Evolutionary conservation across 2,888 invertebrate species (phyloP).

Genomic region (Drepanosiphum platanoidis): DNA sequence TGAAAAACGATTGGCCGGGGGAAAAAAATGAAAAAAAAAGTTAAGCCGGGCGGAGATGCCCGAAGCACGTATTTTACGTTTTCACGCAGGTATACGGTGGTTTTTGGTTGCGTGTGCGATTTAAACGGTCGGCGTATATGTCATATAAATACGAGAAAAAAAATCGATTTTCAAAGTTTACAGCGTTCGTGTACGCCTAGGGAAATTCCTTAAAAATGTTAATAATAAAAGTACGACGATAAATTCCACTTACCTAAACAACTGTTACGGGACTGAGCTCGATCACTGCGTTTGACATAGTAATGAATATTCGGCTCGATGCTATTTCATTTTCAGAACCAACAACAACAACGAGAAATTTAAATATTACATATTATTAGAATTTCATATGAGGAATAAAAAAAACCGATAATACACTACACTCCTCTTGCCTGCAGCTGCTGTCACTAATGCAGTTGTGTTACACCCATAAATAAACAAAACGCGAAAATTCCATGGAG

Average conservation of each 20-base stretch:
- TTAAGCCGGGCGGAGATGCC: neutral
- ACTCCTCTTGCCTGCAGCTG: neutral
- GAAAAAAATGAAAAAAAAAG: neutral
- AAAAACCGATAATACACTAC: conserved; percentile 21
- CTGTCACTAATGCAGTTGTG: conserved; percentile 29
- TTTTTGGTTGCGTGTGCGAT: neutral
- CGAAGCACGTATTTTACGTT: neutral
- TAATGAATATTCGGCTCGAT: neutral
- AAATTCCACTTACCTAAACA: conserved; percentile 25
- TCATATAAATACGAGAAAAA: no score
- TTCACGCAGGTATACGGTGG: no score
- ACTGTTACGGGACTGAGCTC: neutral
- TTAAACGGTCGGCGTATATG: neutral
- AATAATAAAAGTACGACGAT: neutral
- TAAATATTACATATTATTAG: conserved; percentile 30
- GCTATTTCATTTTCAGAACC: conserved; percentile 12
- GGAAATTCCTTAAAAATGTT: neutral
- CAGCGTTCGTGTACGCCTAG: conserved; percentile 11
- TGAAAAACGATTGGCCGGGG: neutral
- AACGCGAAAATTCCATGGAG: conserved; percentile 44
- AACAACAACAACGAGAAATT: conserved; percentile 20
- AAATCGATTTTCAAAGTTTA: conserved; percentile 35
- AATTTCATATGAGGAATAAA: neutral
- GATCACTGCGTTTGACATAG: conserved; percentile 19
- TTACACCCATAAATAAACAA: conserved; percentile 62